A percentile compares a stretch with the other conserved stretches of the same genome.
Evolutionary conservation across 2,797 vertebrate species (phyloP).

Genomic region (Heteromormyrus szaboi): DNA sequence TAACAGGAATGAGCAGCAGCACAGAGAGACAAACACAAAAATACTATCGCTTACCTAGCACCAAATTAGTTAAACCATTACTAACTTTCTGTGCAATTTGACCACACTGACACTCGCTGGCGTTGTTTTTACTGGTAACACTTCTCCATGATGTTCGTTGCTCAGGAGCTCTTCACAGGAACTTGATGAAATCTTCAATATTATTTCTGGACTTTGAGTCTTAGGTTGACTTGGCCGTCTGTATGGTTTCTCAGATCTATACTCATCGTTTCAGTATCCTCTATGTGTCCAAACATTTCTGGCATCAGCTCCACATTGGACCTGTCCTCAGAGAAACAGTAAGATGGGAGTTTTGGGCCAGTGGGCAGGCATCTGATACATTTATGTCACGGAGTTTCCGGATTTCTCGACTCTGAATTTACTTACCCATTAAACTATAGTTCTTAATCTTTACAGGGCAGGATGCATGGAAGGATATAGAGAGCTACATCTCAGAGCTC

Average conservation of each 20-base stretch:
- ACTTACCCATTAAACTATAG: not conserved
- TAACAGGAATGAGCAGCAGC: constrained; percentile 8
- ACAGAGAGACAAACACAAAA: not conserved
- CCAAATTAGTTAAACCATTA: not conserved
- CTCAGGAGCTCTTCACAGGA: not conserved
- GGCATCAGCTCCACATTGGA: not conserved
- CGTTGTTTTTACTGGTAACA: not conserved
- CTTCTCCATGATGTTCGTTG: not conserved
- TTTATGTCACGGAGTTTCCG: not conserved
- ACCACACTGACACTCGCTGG: not conserved
- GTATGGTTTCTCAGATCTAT: not conserved
- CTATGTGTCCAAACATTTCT: not conserved
- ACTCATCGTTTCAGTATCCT: not conserved
- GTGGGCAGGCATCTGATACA: not conserved
- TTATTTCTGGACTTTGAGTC: not conserved
- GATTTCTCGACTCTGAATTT: not conserved
- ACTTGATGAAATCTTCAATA: not conserved
- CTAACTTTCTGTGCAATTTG: not conserved
- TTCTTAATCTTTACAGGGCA: not conserved
- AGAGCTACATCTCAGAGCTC: not conserved
- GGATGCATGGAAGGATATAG: not conserved
- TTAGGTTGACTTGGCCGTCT: not conserved
- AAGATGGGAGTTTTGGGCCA: not conserved
- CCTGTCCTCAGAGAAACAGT: not conserved
- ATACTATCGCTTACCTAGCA: not conserved